These are phyloP conservation scores for Copsychus sechellarum DNA, from an alignment of 2,113 vertebrate species.

Conservation along the genomic window DNA sequence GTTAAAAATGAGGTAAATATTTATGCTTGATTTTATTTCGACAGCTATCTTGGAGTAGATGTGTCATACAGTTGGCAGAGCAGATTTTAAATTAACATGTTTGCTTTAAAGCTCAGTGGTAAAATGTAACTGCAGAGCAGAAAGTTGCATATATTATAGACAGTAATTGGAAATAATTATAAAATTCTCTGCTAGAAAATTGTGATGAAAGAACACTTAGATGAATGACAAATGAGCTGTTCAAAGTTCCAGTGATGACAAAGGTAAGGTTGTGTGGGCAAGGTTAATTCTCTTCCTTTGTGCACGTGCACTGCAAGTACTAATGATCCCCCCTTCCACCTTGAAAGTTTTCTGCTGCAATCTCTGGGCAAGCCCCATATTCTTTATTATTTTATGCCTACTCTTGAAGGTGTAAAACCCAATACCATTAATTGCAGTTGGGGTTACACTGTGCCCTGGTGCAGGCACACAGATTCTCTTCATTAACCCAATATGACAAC, in stretches of 20 bases:
- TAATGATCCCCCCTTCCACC: background rate
- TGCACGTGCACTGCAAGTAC: background rate
- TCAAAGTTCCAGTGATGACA: background rate
- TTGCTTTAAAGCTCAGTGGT: constrained; percentile 40
- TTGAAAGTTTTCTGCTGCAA: background rate
- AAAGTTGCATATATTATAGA: constrained; percentile 8
- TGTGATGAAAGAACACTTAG: constrained; percentile 27
- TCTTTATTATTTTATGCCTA: background rate
- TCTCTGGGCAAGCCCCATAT: background rate
- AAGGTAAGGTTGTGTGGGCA: constrained; percentile 1
- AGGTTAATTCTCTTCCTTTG: background rate
- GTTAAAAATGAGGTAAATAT: constrained; percentile 73
- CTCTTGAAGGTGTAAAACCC: background rate
- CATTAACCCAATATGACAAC: background rate
- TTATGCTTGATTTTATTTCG: constrained; percentile 71
- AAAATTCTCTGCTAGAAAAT: constrained; percentile 1
- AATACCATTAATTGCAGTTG: background rate
- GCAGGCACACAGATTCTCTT: background rate
- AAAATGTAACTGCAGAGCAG: constrained; percentile 23
- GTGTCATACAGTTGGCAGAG: constrained; percentile 49
- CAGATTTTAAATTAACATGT: constrained; percentile 62
- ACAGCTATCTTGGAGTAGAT: constrained; percentile 56
- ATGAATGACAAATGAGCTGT: constrained; percentile 35
- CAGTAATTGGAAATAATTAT: constrained; percentile 38
- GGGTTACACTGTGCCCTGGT: background rate